A percentile compares a stretch with the other conserved stretches of the same genome.
Evolutionary conservation across 2,797 vertebrate species (phyloP).

Genomic region (Arremon aurantiirostris): DNA sequence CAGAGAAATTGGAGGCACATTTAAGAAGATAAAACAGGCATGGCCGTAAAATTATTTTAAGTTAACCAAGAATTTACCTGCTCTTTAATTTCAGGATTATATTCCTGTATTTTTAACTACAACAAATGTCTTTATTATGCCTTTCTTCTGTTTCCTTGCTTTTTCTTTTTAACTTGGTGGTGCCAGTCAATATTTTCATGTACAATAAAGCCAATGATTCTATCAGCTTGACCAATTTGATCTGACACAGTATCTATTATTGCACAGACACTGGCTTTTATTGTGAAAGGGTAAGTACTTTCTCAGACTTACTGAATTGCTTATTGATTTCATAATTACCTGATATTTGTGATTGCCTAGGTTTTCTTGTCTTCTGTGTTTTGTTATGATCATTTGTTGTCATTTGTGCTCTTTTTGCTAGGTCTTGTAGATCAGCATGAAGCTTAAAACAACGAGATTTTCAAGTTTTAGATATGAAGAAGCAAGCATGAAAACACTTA

Average conservation of each 20-base stretch:
- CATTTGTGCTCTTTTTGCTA: background rate
- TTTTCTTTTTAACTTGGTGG: background rate
- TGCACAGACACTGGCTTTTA: background rate
- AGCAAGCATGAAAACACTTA: background rate
- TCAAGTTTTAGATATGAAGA: background rate
- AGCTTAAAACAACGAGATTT: background rate
- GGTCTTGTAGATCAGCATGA: background rate
- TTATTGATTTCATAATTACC: conserved; percentile 1
- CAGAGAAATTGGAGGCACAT: background rate
- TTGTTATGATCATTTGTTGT: background rate
- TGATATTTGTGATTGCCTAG: background rate
- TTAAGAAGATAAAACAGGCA: background rate
- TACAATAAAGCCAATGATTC: background rate
- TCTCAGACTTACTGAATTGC: background rate
- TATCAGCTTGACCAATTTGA: background rate
- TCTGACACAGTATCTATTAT: background rate
- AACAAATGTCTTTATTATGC: background rate
- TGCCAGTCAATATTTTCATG: background rate
- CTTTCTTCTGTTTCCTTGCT: background rate
- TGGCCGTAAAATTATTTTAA: background rate
- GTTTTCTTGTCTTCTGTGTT: background rate
- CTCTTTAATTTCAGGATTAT: background rate
- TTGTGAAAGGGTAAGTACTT: background rate
- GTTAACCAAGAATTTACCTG: background rate
- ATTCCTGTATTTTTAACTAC: background rate